These are phyloP conservation scores for Portevinia maculata DNA, from an alignment of 2,888 invertebrate species.

Conservation along the genomic window DNA sequence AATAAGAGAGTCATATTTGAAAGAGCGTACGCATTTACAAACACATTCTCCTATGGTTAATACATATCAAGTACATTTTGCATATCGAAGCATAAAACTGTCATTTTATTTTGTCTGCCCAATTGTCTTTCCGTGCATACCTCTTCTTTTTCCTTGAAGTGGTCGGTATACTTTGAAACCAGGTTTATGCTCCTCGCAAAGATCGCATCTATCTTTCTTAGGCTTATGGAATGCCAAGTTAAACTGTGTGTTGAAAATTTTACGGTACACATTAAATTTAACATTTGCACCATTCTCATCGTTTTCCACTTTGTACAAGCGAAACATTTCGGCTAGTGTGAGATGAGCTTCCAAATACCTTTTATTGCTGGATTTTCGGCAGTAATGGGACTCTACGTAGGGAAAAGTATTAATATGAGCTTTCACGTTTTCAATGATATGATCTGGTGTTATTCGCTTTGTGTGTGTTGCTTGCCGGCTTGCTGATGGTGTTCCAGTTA, in stretches of 20 bases:
- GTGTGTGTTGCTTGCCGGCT: neutral
- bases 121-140: conserved; percentile 6
- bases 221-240: conserved; percentile 18
- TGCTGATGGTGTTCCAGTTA: conserved; percentile 9
- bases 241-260: conserved; percentile 17
- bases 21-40: no score
- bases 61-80: conserved; percentile 21
- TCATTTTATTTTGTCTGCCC: conserved; percentile 1
- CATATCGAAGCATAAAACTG: conserved; percentile 19
- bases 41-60: no score
- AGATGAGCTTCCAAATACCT: neutral
- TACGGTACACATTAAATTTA: conserved; percentile 21
- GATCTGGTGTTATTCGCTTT: neutral
- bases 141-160: neutral
- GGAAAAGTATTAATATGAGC: neutral
- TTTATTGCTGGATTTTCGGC: conserved; percentile 2
- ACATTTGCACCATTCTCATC: neutral
- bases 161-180: neutral
- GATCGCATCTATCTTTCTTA: neutral
- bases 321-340: conserved; percentile 28
- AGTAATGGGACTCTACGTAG: conserved; percentile 8
- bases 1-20: no score
- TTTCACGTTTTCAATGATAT: neutral
- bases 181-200: no score
- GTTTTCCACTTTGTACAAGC: conserved; percentile 5